Percentiles rank a stretch among this genome's conserved stretches.
Conservation (phyloP, 2,888 invertebrate species). For the Lasioglossum villosulum region DNA sequence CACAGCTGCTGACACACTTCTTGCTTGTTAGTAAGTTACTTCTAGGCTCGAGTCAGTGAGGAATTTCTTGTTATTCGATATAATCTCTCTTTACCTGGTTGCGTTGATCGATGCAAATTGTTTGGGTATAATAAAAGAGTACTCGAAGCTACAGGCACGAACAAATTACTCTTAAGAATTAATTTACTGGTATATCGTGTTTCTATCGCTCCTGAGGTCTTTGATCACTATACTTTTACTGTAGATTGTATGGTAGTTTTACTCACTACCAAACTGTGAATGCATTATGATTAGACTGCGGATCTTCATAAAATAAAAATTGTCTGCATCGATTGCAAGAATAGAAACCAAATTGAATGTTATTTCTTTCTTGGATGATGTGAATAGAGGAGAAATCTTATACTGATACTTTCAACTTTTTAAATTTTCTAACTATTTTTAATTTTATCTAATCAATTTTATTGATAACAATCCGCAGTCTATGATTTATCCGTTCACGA, state of each 20-base stretch:
- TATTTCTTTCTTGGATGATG: no score
- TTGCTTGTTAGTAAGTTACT: background rate
- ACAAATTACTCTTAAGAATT: background rate
- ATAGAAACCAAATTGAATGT: no score
- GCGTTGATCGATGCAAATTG: background rate
- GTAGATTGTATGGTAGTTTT: no score
- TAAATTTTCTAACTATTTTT: no score
- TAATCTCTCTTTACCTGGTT: background rate
- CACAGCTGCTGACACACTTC: slow-evolving; percentile 25
- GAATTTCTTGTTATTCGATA: slow-evolving; percentile 4
- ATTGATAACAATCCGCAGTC: no score
- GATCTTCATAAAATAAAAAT: no score
- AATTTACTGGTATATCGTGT: background rate
- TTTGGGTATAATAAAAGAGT: background rate
- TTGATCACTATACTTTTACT: no score
- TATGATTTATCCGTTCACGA: no score
- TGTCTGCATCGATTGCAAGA: no score
- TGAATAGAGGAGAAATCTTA: no score
- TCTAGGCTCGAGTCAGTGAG: background rate
- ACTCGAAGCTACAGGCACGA: background rate
- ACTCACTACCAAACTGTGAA: background rate
- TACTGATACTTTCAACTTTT: no score
- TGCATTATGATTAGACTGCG: background rate
- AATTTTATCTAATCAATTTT: no score
- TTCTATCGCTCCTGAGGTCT: background rate